A percentile compares a stretch with the other conserved stretches of the same genome.
Conservation (phyloP, 2,113 vertebrate species). For the Corydoras sp. region DNA sequence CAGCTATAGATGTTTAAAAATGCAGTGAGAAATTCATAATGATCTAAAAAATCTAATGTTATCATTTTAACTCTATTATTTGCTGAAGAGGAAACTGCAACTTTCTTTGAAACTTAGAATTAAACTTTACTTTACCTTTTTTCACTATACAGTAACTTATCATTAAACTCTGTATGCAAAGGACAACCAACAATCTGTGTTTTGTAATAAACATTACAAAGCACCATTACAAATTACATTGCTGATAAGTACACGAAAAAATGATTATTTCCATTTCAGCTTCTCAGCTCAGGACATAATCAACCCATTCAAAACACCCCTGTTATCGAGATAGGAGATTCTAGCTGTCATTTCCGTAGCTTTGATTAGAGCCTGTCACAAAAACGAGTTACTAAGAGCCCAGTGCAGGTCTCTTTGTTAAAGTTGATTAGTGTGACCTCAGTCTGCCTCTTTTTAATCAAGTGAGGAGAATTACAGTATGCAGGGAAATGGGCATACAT, state of each 20-base stretch:
- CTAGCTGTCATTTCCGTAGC: constrained; percentile 29
- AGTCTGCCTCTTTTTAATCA: constrained; percentile 28
- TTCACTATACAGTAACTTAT: not conserved
- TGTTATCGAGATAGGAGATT: constrained; percentile 18
- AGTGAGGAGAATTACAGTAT: constrained; percentile 2
- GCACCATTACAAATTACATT: not conserved
- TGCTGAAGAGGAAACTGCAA: too few relatives aligned
- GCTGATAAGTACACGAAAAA: not conserved
- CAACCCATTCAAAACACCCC: constrained; percentile 14
- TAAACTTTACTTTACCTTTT: not conserved
- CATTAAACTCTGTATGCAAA: constrained; percentile 7
- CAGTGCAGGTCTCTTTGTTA: constrained; percentile 25
- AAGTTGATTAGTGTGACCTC: constrained; percentile 35
- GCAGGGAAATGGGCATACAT: not conserved
- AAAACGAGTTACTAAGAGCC: constrained; percentile 3
- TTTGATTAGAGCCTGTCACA: constrained; percentile 29
- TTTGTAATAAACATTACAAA: not conserved
- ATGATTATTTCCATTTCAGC: constrained; percentile 5
- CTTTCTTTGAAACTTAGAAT: too few relatives aligned
- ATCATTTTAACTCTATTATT: too few relatives aligned
- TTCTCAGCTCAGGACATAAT: constrained; percentile 2
- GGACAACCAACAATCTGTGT: constrained; percentile 17
- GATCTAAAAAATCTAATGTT: too few relatives aligned
- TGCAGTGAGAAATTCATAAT: too few relatives aligned
- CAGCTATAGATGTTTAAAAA: too few relatives aligned